A percentile compares a stretch with the other conserved stretches of the same genome.
phyloP scores from a whole-genome alignment of 2,113 vertebrate genomes.

The Calonectris borealis region DNA sequence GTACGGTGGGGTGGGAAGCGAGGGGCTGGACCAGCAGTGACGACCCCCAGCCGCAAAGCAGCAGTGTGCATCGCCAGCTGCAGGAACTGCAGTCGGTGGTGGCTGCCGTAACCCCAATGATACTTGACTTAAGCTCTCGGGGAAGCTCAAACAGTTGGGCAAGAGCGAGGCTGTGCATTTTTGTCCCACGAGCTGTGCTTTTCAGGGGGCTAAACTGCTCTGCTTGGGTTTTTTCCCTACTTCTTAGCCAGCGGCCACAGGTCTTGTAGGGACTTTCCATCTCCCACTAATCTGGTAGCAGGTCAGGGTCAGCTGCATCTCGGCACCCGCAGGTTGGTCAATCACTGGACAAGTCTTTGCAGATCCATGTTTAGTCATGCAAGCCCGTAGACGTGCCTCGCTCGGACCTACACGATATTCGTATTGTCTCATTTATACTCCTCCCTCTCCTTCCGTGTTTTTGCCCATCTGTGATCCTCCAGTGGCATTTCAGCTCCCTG shows the following conservation, averaged over 20 bases:
- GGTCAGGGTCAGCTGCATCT: background rate
- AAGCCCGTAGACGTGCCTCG: background rate
- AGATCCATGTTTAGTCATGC: background rate
- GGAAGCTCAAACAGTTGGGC: background rate
- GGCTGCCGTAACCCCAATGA: background rate
- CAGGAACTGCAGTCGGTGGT: background rate
- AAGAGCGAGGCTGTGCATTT: background rate
- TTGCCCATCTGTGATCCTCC: background rate
- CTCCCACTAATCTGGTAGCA: background rate
- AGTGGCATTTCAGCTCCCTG: background rate
- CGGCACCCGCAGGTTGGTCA: background rate
- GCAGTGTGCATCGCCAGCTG: background rate
- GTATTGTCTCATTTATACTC: background rate
- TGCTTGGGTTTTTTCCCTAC: accelerated
- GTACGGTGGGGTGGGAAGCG: background rate
- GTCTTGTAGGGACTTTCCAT: background rate
- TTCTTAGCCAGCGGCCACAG: background rate
- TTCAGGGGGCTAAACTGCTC: background rate
- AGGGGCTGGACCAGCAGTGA: background rate
- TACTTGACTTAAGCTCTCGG: background rate
- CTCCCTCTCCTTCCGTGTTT: background rate
- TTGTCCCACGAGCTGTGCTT: background rate
- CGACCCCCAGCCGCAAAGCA: background rate
- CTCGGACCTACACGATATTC: background rate
- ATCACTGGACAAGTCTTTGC: background rate